Evolutionary conservation across 2,888 invertebrate genomes (phyloP).

Genomic region (Meiosimyza platycephala): DNA sequence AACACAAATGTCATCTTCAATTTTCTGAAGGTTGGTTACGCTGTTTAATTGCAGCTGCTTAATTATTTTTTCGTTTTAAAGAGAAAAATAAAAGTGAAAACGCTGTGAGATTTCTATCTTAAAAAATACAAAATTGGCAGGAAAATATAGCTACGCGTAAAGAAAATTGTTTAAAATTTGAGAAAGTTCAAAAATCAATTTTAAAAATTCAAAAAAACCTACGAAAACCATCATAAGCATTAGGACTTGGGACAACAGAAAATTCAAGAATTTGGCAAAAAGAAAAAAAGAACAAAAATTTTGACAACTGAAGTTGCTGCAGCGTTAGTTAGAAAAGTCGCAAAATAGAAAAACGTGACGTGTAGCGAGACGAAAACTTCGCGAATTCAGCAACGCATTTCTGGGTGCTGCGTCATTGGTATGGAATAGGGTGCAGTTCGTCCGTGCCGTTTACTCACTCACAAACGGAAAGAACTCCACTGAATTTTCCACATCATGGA

Average conservation of each 20-base stretch:
- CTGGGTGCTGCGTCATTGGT: constrained; percentile 7
- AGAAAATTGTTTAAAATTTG: not conserved
- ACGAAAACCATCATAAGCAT: not conserved
- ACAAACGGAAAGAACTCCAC: not conserved
- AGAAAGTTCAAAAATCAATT: not conserved
- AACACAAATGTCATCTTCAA: not conserved
- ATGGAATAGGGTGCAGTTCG: constrained; percentile 27
- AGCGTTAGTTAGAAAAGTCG: constrained; percentile 5
- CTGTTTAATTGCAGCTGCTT: constrained; percentile 40
- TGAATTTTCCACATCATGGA: constrained; percentile 55
- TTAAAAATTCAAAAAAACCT: not conserved
- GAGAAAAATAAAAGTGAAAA: constrained; percentile 25
- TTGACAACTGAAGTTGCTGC: not conserved
- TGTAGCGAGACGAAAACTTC: constrained; percentile 16
- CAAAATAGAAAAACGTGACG: constrained; percentile 38
- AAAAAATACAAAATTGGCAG: constrained; percentile 5
- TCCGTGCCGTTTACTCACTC: too few relatives aligned
- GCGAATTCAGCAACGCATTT: not conserved
- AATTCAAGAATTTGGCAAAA: constrained; percentile 8
- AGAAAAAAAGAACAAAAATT: constrained; percentile 22
- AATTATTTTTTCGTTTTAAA: constrained; percentile 35
- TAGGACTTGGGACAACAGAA: constrained; percentile 8
- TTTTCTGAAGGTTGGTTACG: constrained; percentile 32
- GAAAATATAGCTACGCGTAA: not conserved
- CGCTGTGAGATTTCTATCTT: not conserved